Evolutionary conservation across 23 tunicate species (phyloP).

Genomic region (Pegea sp.): DNA sequence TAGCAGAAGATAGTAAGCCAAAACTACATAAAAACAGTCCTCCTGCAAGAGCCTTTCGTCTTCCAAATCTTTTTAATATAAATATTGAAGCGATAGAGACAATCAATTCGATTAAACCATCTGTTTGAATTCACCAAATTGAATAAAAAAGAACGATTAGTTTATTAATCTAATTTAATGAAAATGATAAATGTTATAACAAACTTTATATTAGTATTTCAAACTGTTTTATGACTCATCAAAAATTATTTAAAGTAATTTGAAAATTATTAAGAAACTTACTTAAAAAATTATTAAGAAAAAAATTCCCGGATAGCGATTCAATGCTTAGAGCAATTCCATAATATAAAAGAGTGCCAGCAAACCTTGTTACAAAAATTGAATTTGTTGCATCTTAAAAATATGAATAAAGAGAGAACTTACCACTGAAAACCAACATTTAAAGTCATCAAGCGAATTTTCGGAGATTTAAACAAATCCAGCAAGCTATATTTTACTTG

Average conservation of each 20-base stretch:
- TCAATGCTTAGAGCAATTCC: not conserved
- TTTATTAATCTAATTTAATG: not conserved
- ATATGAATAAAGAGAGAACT: no score
- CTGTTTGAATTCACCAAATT: no score
- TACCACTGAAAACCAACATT: no score
- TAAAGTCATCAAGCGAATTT: no score
- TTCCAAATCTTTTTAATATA: not conserved
- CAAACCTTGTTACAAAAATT: no score
- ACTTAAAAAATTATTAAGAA: not conserved
- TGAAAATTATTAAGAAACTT: not conserved
- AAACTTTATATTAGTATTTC: no score
- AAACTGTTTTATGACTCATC: no score
- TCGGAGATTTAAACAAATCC: no score
- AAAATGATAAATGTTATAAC: no score
- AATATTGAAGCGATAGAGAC: not conserved
- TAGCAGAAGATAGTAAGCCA: not conserved
- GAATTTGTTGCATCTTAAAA: no score
- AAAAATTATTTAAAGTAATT: not conserved
- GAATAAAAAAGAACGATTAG: not conserved
- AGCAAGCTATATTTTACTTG: no score
- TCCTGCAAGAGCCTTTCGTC: not conserved
- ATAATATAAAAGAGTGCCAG: not conserved
- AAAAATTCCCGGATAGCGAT: not conserved
- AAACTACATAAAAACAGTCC: not conserved
- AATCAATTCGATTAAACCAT: not conserved